phyloP scores from a whole-genome alignment of 2,797 vertebrate species.

The Falco naumanni region DNA sequence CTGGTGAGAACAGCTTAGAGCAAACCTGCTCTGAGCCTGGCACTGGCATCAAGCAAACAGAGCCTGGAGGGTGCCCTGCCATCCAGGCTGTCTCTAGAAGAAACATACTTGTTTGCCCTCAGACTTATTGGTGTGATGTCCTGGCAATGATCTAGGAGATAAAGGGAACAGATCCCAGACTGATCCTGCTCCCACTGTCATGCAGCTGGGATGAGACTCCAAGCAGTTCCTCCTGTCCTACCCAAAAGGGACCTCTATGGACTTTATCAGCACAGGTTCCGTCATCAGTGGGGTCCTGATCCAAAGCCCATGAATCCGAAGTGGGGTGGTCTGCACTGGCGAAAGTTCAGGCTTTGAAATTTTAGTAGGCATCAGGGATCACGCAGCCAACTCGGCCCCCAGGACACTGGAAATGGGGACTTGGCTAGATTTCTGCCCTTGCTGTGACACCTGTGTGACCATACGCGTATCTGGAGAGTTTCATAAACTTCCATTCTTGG shows the following conservation, averaged over 20 bases:
- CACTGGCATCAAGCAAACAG: neutral
- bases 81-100: neutral
- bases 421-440: neutral
- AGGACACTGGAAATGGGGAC: neutral
- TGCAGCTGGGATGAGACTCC: neutral
- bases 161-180: neutral
- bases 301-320: neutral
- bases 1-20: neutral
- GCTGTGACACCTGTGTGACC: neutral
- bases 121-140: neutral
- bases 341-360: neutral
- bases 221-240: neutral
- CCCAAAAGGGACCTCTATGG: neutral
- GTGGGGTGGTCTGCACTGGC: fast-evolving
- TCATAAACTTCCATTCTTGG: neutral
- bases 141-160: neutral
- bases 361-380: neutral
- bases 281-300: neutral
- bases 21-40: neutral
- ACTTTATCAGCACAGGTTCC: neutral
- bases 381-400: neutral
- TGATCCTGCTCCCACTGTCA: neutral
- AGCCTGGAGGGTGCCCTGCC: neutral
- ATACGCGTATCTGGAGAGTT: neutral
- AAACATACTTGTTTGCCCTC: neutral